Evolutionary conservation across 2,797 vertebrate species (phyloP), one percentile per base, ranked within the genome.

Genomic region (Rhabdophis nuchalis): DNA sequence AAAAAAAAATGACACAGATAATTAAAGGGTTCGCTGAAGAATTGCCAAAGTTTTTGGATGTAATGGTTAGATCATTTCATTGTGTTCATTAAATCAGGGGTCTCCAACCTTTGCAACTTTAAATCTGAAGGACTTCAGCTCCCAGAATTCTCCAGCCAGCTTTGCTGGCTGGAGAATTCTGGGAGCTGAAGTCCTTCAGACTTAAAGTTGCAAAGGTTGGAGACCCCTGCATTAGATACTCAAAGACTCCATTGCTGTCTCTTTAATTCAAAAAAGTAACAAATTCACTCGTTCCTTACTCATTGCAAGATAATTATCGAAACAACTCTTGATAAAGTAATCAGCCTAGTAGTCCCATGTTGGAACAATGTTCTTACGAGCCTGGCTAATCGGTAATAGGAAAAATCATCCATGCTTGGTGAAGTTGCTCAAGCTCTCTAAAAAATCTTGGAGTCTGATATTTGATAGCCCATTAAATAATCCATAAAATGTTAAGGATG

Each of bases 401-500:
- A 94, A 23, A 90, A 95, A 96, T 7, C 3, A 92, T 86, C 52
- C 93, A 94, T 58, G 3, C n/a, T 92, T 85, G 92, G 53, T 91
- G n/a, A 94, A 93, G 54, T 92, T 95, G 58, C 68, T 90, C 50
- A 23, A 88, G 12, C 91, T 93, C 13, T 52, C 0, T 93, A 90
- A 94, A 95, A 94, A 61, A 0, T 36, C 5, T 92, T 95, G 68
- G n/a, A 86, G 46, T 25, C 61, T 87, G 7, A 90, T 88, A 91
- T 32, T 16, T 85, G 52, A 93, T 58, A 87, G 18, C 88, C 27
- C 94, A 90, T 94, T 96, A 95, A 93, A 94, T 50, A 90, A 95
- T 90, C 91, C 53, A 86, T 95, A 93, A 96, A 94, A 95, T 27
- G 92, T 93, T 93, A 93, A 93, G 56, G 85, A 89, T 86, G 95